Evolutionary conservation across 37 sponge, comb jelly and placozoan genomes (phyloP), one percentile per base, ranked within the genome.

Genomic region (Cliona cf. orientalis): DNA sequence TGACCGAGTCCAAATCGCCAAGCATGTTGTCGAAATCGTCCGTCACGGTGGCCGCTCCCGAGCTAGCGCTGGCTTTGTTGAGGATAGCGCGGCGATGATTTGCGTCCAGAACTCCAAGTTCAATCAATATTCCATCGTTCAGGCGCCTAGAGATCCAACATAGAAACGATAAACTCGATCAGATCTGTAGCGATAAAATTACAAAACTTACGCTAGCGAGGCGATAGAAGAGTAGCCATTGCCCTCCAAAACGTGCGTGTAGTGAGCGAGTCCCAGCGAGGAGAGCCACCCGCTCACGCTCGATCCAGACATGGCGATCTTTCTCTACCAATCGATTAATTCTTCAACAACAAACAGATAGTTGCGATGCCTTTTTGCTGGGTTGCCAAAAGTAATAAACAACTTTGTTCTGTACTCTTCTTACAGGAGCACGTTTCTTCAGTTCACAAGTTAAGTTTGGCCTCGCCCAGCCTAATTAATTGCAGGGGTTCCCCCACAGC

Each of bases 21-120:
- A 82, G 65, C 66, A 91, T 40, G 44, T 78, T 82, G 66, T 78
- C 83, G 26, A 89, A 78, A 63, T 89, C 89, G 40, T 41, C 59
- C 17, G 57, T 72, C 9, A 59, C n/a, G 0, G 64, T 40, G 4
- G 6, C 60, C 14, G 2, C 60, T 42, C 25, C 4, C 3, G 46
- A 3, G 4, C 22, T 12, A n/a, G n/a, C n/a, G 29, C 22, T 21
- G 2, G 68, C 81, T 42, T 88, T 81, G 82, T 69, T 74, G 31
- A 82, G 62, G 36, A 88, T 87, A 4, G 66, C 74, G 5, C 58
- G 70, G 21, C 75, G 80, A 35, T 87, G 87, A 42, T 74, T 87
- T 40, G 66, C 58, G 28, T 87, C 80, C 4, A 80, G 42, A 5
- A 87, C 75, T 5, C 76, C 89, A 12, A 82, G 44, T 1, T 28